Percentiles rank a stretch among this genome's conserved stretches.
These are phyloP conservation scores for Heliconius aoede DNA, from an alignment of 2,888 invertebrate species.

Conservation along the genomic window DNA sequence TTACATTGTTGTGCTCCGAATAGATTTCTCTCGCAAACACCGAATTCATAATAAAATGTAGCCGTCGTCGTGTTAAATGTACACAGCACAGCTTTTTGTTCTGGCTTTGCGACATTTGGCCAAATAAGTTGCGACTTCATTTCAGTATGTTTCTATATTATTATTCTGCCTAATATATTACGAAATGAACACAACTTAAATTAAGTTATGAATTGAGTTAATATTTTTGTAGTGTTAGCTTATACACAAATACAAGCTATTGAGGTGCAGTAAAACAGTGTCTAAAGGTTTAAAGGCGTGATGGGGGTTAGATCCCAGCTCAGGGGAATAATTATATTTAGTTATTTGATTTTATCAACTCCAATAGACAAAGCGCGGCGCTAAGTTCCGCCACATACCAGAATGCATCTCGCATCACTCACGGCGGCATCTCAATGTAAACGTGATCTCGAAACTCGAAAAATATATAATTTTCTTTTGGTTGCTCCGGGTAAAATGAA, in stretches of 20 bases:
- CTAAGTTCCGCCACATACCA: neutral
- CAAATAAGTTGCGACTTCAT: conserved; percentile 15
- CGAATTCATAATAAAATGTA: conserved; percentile 23
- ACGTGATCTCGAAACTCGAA: neutral
- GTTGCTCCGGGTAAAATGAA: no score
- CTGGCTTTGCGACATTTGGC: conserved; percentile 24
- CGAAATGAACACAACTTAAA: neutral
- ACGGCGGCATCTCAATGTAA: neutral
- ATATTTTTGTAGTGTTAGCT: no score
- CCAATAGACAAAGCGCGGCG: neutral
- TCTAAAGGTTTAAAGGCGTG: no score
- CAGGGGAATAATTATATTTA: no score
- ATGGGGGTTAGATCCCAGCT: no score
- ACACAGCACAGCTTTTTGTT: conserved; percentile 10
- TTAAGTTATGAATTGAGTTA: neutral
- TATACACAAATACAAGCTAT: no score
- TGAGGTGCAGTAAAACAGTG: no score
- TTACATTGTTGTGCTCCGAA: conserved; percentile 27
- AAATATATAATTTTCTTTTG: no score
- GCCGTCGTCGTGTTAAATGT: conserved; percentile 18
- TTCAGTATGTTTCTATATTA: conserved; percentile 4
- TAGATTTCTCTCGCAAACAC: conserved; percentile 23
- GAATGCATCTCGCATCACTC: no score
- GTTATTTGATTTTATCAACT: neutral
- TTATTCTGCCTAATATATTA: neutral